These are phyloP conservation scores for Armadillidium nasatum DNA, from an alignment of 1,140 invertebrate genomes.

Conservation along the genomic window DNA sequence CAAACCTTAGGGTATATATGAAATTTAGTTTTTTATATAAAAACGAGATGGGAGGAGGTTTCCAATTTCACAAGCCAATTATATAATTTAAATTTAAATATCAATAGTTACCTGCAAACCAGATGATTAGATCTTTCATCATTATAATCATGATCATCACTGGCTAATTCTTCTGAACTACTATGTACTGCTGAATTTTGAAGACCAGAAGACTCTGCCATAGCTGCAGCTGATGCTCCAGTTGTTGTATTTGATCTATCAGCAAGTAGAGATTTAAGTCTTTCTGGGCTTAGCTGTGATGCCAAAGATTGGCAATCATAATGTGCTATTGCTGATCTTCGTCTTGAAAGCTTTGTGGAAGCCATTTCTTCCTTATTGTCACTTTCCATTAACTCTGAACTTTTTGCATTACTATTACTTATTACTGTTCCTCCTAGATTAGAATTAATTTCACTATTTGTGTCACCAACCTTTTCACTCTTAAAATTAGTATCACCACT, in stretches of 20 bases:
- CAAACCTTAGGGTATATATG: too few species aligned
- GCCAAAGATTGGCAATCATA: conserved; percentile 4
- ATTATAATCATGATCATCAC: neutral
- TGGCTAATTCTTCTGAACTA: neutral
- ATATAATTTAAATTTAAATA: too few species aligned
- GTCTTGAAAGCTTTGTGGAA: neutral
- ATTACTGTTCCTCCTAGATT: neutral
- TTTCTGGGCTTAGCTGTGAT: neutral
- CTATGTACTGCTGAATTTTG: neutral
- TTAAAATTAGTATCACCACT: neutral
- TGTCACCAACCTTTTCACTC: neutral
- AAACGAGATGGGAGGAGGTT: too few species aligned
- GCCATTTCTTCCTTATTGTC: neutral
- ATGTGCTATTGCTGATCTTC: neutral
- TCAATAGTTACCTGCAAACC: neutral
- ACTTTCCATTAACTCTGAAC: neutral
- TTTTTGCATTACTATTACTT: conserved; percentile 6
- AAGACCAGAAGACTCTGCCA: neutral
- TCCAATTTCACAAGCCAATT: too few species aligned
- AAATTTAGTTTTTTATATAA: too few species aligned
- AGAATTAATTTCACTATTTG: neutral
- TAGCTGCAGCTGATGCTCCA: neutral
- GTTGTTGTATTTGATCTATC: conserved; percentile 1
- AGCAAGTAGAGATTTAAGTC: neutral
- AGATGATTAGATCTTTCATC: neutral